Conservation (phyloP, 2,797 vertebrate genomes). For the Mastacembelus armatus region DNA sequence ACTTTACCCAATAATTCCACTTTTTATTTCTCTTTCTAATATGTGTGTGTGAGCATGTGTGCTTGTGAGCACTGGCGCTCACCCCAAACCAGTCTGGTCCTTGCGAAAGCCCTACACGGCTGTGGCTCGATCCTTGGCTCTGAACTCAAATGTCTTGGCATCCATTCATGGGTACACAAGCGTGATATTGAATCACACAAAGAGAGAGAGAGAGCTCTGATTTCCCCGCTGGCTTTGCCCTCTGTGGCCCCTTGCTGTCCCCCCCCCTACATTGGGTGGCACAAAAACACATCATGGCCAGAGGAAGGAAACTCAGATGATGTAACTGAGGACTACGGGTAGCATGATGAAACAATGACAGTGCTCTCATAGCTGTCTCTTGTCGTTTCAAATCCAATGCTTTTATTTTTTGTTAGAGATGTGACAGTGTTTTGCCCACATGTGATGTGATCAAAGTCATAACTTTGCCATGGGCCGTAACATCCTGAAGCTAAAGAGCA, state of each 20-base stretch:
- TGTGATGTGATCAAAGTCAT: conserved; percentile 8
- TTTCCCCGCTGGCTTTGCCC: conserved; percentile 72
- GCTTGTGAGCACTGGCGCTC: not conserved
- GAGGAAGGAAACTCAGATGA: conserved; percentile 62
- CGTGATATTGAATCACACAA: conserved; percentile 80
- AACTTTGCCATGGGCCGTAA: not conserved
- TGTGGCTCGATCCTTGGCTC: conserved; percentile 55
- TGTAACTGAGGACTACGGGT: conserved; percentile 41
- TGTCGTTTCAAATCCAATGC: rapidly evolving
- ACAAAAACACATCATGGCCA: conserved; percentile 52
- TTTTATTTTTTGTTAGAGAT: conserved; percentile 9
- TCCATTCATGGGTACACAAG: conserved; percentile 75
- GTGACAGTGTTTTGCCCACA: not conserved
- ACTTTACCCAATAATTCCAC: conserved; percentile 15
- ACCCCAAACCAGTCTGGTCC: conserved; percentile 22
- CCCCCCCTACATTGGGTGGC: conserved; percentile 55
- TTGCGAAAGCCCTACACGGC: conserved; percentile 36
- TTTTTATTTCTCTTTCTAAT: not conserved
- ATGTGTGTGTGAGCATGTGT: conserved; percentile 15
- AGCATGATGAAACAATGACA: conserved; percentile 25
- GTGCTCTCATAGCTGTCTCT: not conserved
- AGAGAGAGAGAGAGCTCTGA: conserved; percentile 68
- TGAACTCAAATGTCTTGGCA: conserved; percentile 66
- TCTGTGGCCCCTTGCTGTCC: conserved; percentile 51
- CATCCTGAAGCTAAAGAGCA: no score